Percentiles rank a stretch among this genome's conserved stretches.
Conservation (phyloP, 2,888 invertebrate genomes). For the Chaitophorus viminalis region DNA sequence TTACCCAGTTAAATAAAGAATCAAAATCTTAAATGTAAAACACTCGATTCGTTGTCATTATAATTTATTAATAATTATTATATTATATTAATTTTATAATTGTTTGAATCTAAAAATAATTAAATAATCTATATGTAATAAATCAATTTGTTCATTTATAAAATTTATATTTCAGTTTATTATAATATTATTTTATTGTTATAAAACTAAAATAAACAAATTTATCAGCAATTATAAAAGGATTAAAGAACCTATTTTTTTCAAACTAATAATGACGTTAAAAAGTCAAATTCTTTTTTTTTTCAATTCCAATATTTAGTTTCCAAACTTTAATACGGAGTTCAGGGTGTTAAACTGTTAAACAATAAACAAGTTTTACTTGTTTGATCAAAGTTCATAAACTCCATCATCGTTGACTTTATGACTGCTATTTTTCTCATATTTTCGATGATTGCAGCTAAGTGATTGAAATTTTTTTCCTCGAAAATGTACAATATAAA, state of each 20-base stretch:
- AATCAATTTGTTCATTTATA: too few relatives aligned
- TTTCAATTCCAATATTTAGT: background rate
- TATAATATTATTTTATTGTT: background rate
- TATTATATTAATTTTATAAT: background rate
- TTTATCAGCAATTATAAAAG: background rate
- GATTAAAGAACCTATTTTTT: background rate
- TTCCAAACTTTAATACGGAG: slow-evolving; percentile 4
- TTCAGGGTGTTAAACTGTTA: background rate
- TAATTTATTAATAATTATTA: background rate
- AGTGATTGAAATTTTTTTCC: background rate
- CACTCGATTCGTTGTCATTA: too few relatives aligned
- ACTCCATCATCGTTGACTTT: background rate
- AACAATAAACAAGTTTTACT: slow-evolving; percentile 17
- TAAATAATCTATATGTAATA: too few relatives aligned
- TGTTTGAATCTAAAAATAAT: too few relatives aligned
- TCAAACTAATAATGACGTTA: background rate
- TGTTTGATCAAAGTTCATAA: slow-evolving; percentile 1
- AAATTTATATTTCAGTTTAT: background rate
- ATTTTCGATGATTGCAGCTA: background rate
- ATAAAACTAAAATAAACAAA: background rate
- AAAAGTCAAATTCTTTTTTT: background rate
- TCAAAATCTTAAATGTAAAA: background rate
- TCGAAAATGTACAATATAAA: background rate
- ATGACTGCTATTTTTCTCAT: background rate
- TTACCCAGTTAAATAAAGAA: background rate